Conservation (phyloP, 2,888 invertebrate genomes). For the Alsophila aescularia region DNA sequence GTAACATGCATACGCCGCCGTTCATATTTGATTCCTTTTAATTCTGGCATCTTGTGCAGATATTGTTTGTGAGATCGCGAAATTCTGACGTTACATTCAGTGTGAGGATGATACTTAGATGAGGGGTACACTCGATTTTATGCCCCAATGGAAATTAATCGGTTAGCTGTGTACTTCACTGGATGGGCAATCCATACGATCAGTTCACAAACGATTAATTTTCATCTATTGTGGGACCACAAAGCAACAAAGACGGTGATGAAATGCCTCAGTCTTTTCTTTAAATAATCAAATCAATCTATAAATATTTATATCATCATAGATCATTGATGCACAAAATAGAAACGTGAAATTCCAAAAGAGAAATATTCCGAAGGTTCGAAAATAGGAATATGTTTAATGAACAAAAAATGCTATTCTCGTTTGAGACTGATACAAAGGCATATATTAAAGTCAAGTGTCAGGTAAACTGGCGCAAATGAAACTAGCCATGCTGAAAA, state of each 20-base stretch:
- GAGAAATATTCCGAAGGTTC: no score
- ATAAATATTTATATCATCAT: no score
- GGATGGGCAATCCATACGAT: slow-evolving; percentile 16
- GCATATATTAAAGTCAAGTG: no score
- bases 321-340: no score
- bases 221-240: background rate
- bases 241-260: background rate
- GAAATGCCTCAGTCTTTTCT: no score
- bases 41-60: slow-evolving; percentile 72
- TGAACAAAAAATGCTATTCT: no score
- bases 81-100: slow-evolving; percentile 16
- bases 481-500: no score
- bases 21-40: slow-evolving; percentile 83
- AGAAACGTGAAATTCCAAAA: no score
- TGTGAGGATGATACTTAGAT: background rate
- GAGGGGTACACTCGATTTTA: slow-evolving; percentile 15
- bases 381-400: no score
- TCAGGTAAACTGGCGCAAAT: no score
- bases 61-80: slow-evolving; percentile 39
- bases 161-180: slow-evolving; percentile 5
- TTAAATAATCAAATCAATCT: no score
- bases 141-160: slow-evolving; percentile 17
- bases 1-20: slow-evolving; percentile 75
- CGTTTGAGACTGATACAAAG: no score
- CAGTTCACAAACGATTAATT: slow-evolving; percentile 26